phyloP scores from a whole-genome alignment of 1,140 invertebrate species.

The Phortica variegata region DNA sequence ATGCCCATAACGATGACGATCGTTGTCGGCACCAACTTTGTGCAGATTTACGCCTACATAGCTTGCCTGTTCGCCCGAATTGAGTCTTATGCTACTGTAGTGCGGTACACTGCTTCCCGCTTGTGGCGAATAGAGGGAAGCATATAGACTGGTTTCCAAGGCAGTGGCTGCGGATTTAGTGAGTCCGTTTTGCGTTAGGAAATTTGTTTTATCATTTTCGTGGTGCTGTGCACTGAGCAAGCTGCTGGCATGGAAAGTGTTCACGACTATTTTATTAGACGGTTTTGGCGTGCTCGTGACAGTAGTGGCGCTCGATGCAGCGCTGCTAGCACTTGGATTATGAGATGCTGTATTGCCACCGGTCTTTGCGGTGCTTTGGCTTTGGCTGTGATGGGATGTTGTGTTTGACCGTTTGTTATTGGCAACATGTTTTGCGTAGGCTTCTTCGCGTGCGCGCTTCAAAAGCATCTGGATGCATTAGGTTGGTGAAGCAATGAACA shows the following conservation, averaged over 20 bases:
- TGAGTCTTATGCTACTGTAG: slow-evolving; percentile 10
- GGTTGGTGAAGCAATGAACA: slow-evolving; percentile 18
- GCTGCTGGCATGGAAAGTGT: slow-evolving; percentile 52
- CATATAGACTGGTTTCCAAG: slow-evolving; percentile 47
- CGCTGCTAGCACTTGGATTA: no score
- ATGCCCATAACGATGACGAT: slow-evolving; percentile 9
- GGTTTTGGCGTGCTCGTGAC: slow-evolving; percentile 25
- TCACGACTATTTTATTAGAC: slow-evolving; percentile 47
- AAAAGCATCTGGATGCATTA: slow-evolving; percentile 49
- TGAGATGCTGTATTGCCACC: slow-evolving; percentile 1
- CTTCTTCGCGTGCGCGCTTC: slow-evolving; percentile 50
- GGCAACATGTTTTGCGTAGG: slow-evolving; percentile 19
- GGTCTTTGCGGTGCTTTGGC: slow-evolving; percentile 5
- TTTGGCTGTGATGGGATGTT: slow-evolving; percentile 17
- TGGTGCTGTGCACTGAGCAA: slow-evolving; percentile 41
- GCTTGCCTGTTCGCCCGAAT: slow-evolving; percentile 20
- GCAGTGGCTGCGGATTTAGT: slow-evolving; percentile 48
- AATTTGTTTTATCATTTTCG: slow-evolving; percentile 38
- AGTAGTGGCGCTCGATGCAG: slow-evolving; percentile 22
- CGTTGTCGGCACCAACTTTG: slow-evolving; percentile 23
- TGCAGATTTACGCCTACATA: slow-evolving; percentile 44
- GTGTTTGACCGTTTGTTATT: slow-evolving; percentile 8
- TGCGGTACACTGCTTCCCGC: slow-evolving; percentile 12
- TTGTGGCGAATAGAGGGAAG: slow-evolving; percentile 36
- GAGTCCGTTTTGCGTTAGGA: slow-evolving; percentile 49